Base-by-base conservation (phyloP, 2,113 vertebrate species). In the Nicator chloris region DNA sequence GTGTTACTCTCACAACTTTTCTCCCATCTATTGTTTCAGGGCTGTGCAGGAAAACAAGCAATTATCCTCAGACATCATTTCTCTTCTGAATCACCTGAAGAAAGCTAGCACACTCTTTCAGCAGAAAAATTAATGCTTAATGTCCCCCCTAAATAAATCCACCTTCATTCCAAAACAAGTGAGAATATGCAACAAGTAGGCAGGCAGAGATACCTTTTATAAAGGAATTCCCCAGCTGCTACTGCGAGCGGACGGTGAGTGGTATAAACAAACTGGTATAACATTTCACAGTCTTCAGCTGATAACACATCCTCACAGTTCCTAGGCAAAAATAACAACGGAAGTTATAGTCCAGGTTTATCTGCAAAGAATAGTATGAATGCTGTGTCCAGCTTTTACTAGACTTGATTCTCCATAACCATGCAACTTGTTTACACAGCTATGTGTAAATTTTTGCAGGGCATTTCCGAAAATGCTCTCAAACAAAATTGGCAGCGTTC, bases 221-320 rank as follows among this genome's bases (percentile, higher is more conserved):
- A 99, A 47, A 99, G 98, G 86, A 99, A 98, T 97, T 99, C 98
- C n/a, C 99, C 99, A 40, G 99, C 98, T 37, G 98, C 97, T 73
- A 96, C 95, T 12, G 99, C 99, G 16, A 99, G 97, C 1, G 98
- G 98, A 47, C 99, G 98, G 96, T 99, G 98, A 33, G 98, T 98
- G 17, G 98, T 95, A 93, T 98, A 99, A 90, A 99, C 99, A 93
- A 99, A 97, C 96, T 97, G 98, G 95, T 98, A 98, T 88, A 99
- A 94, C 27, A 85, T 97, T 95, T 98, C 97, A 96, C 98, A 98
- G 96, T 99, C 99, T 49, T 97, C 98, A 35, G 96, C 69, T 70
- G 96, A 97, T 82, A 99, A 95, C 11, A 93, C 93, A 35, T 98
- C 98, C 10, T 98, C 98, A 50, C 97, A 98, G 70, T 97, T 97